A percentile compares a stretch with the other conserved stretches of the same genome.
These are phyloP conservation scores for Nothura maculosa DNA, from an alignment of 2,797 vertebrate genomes.

Conservation along the genomic window DNA sequence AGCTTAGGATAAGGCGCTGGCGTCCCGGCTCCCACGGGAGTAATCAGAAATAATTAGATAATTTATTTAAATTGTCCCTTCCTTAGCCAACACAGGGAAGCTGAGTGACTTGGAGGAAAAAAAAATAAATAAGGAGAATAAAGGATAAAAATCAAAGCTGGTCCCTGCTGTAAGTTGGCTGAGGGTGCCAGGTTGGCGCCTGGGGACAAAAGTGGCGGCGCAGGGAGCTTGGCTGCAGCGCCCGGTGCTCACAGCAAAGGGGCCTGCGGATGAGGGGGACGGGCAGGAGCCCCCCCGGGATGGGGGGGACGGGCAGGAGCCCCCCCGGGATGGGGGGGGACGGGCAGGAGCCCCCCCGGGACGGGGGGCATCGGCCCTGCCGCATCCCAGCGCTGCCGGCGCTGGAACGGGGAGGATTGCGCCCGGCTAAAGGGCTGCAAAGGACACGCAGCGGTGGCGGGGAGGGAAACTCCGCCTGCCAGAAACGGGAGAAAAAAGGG, in stretches of 20 bases:
- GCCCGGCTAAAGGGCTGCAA: too few relatives aligned
- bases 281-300: too few relatives aligned
- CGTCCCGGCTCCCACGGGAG: slow-evolving; percentile 34
- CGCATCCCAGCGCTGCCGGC: slow-evolving; percentile 3
- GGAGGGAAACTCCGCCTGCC: too few relatives aligned
- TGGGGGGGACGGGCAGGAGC: too few relatives aligned
- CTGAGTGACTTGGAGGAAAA: not conserved
- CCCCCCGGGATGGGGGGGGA: too few relatives aligned
- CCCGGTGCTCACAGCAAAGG: too few relatives aligned
- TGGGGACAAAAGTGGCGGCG: not conserved
- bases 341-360: too few relatives aligned
- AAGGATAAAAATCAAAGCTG: not conserved
- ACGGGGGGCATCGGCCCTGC: not conserved
- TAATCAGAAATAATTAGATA: slow-evolving; percentile 51
- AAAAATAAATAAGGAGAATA: not conserved
- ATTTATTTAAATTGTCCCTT: slow-evolving; percentile 41
- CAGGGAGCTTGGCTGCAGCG: too few relatives aligned
- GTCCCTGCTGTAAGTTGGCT: slow-evolving; percentile 50
- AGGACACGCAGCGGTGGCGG: too few relatives aligned
- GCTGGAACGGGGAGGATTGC: not conserved
- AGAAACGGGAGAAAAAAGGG: not conserved
- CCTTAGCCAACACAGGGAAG: slow-evolving; percentile 29
- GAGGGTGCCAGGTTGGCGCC: slow-evolving; percentile 12
- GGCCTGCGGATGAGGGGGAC: too few relatives aligned
- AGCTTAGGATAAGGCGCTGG: slow-evolving; percentile 31